These are phyloP conservation scores for Calameuta idolon DNA, from an alignment of 2,888 invertebrate species.

Conservation along the genomic window DNA sequence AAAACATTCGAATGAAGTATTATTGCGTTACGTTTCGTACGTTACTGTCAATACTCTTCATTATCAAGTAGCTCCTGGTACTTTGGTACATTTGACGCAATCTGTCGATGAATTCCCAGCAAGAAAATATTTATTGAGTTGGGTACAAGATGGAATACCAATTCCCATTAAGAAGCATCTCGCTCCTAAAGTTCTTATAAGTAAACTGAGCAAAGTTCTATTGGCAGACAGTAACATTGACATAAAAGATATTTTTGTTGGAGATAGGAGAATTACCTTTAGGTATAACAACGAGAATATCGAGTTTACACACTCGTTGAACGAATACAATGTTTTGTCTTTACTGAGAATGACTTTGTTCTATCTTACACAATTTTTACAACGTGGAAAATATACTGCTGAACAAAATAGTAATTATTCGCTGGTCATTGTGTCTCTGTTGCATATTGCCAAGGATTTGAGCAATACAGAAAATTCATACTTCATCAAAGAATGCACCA, in stretches of 20 bases:
- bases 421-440: constrained; percentile 43
- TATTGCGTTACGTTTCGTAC: constrained; percentile 42
- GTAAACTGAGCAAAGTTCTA: constrained; percentile 67
- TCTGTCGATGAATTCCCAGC: constrained; percentile 65
- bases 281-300: constrained; percentile 35
- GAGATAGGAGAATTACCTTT: constrained; percentile 32
- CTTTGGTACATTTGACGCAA: constrained; percentile 69
- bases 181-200: constrained; percentile 59
- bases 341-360: constrained; percentile 52
- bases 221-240: constrained; percentile 61
- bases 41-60: constrained; percentile 72
- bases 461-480: constrained; percentile 25
- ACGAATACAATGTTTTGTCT: constrained; percentile 21
- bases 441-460: constrained; percentile 43
- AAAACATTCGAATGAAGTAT: constrained; percentile 44
- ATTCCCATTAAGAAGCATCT: constrained; percentile 60
- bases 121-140: constrained; percentile 69
- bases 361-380: constrained; percentile 53
- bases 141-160: constrained; percentile 65
- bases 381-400: constrained; percentile 37
- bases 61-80: constrained; percentile 70
- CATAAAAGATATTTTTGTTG: constrained; percentile 61
- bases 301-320: constrained; percentile 31
- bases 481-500: constrained; percentile 46
- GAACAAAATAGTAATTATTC: constrained; percentile 41